Evolutionary conservation across 2,113 vertebrate genomes (phyloP), one percentile per base, ranked within the genome.

Genomic region (Chloroceryle aenea): DNA sequence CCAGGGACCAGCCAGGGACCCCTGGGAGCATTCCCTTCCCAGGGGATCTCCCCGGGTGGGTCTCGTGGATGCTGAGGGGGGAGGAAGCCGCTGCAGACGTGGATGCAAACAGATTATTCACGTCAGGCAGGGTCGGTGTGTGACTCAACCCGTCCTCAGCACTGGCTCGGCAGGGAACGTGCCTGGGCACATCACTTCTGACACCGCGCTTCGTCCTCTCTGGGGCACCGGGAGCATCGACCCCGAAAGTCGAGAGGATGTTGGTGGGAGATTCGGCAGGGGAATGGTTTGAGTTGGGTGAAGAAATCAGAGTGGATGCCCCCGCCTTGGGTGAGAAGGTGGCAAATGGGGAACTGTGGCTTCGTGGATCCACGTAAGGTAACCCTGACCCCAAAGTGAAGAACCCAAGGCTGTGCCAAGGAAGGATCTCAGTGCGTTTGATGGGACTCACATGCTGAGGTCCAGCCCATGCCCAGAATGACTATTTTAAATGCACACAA

Each of bases 111-210:
- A 8, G 4, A 10, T 74, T 67, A 50, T 72, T 84, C 62, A 66
- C 0, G 3, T 56, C 4, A 22, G 67, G 94, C 72, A 83, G 63
- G 43, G 87, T 27, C 2, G 32, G 47, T 3, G 22, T 0, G 48
- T 96, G 95, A 96, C 88, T 97, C 96, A 97, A 81, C 69, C 72
- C 26, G 0, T 14, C 55, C 85, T 12, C 80, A 52, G 89, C 13
- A 5, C 81, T 7, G 27, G 58, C 62, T 26, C 23, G 4, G 82
- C 59, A 62, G 7, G 26, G 53, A 73, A 48, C 55, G 16, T 71
- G 97, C 45, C 88, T 7, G 3, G 80, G 78, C 97, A 43, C 87
- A 45, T 56, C 55, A 0, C 48, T 18, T 2, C 87, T 29, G 47
- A n/a, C 58, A 85, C 18, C 27, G 0, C 5, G 19, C 4, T 53